phyloP scores from a whole-genome alignment of 2,888 invertebrate genomes.

The Ashinkailepas kermadecensis region DNA sequence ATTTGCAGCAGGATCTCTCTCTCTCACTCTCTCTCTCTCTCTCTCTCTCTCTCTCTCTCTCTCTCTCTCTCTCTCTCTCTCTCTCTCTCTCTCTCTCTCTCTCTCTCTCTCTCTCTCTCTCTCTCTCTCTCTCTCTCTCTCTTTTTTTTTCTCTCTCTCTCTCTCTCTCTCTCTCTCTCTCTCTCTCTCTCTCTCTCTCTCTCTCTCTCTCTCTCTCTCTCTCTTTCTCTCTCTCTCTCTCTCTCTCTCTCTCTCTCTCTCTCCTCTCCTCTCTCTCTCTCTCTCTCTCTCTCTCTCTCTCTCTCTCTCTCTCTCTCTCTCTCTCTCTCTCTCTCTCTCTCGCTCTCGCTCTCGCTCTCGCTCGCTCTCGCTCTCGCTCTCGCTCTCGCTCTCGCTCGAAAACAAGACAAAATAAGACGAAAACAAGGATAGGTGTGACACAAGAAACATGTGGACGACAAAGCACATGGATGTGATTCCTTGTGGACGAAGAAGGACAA shows the following conservation, averaged over 20 bases:
- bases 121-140: slow-evolving; percentile 1
- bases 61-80: no score
- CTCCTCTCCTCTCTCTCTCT: neutral
- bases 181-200: neutral
- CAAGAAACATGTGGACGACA: no score
- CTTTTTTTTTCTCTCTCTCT: neutral
- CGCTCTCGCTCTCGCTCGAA: neutral
- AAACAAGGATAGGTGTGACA: no score
- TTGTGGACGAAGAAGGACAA: no score
- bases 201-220: neutral
- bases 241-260: neutral
- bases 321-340: no score
- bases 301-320: neutral
- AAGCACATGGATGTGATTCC: no score
- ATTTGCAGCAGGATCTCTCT: no score
- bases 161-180: neutral
- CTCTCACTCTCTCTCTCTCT: no score
- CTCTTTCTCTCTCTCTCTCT: neutral
- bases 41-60: no score
- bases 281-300: neutral
- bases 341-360: no score
- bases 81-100: neutral
- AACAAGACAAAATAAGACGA: no score
- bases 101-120: neutral
- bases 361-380: no score